Evolutionary conservation across 2,888 invertebrate genomes (phyloP).

Genomic region (Sisyra nigra): DNA sequence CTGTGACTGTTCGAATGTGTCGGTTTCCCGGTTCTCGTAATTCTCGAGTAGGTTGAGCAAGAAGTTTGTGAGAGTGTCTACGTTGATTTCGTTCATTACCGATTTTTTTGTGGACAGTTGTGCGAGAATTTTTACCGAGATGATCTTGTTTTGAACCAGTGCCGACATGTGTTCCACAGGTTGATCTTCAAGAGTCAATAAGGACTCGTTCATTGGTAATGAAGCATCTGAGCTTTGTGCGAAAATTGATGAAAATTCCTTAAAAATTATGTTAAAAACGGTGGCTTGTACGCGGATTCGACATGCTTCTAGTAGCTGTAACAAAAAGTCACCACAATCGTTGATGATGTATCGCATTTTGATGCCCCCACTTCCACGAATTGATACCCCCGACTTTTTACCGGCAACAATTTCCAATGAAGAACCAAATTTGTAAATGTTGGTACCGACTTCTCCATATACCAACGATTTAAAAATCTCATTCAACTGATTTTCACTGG

Average conservation of each 20-base stretch:
- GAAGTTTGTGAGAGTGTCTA: conserved; percentile 30
- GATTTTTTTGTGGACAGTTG: conserved; percentile 31
- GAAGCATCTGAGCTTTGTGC: background rate
- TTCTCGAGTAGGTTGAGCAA: conserved; percentile 28
- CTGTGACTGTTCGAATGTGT: conserved; percentile 26
- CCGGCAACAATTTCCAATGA: conserved; percentile 18
- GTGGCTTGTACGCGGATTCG: background rate
- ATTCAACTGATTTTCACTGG: conserved; percentile 14
- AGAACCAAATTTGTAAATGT: conserved; percentile 16
- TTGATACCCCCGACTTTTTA: conserved; percentile 14
- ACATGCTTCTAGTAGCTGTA: conserved; percentile 1
- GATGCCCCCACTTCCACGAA: conserved; percentile 2
- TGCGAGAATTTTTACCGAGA: conserved; percentile 33
- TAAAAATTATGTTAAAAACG: conserved; percentile 2
- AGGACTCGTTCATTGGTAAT: conserved; percentile 12
- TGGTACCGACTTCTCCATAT: background rate
- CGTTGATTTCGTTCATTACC: conserved; percentile 28
- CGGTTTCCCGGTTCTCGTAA: conserved; percentile 14
- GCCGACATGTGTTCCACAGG: conserved; percentile 15
- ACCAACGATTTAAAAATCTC: too few species aligned
- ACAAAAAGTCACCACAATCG: background rate
- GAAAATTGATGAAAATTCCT: conserved; percentile 1
- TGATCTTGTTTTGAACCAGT: conserved; percentile 26
- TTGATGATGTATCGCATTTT: background rate
- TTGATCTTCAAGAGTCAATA: conserved; percentile 10